These are phyloP conservation scores for Diploscapter pachys DNA, from an alignment of 1,140 invertebrate genomes.

Conservation along the genomic window DNA sequence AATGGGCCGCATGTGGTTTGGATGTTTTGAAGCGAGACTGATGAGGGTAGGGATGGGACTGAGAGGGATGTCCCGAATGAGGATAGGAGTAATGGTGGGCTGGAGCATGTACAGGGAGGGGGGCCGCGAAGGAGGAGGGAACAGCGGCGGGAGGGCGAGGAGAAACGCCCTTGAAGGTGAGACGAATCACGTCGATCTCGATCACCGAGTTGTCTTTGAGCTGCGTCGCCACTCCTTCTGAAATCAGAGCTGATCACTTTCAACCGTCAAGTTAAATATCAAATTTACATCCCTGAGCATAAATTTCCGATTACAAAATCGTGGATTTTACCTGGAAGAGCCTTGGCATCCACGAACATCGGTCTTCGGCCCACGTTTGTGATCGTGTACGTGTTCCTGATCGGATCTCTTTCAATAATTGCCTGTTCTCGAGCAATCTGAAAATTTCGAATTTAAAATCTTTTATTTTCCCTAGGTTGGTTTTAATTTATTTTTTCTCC, in stretches of 20 bases:
- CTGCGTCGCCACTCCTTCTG: slow-evolving; percentile 79
- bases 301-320: slow-evolving; percentile 87
- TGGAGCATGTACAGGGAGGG: too few species aligned
- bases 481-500: neutral
- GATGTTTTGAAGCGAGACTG: too few species aligned
- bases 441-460: neutral
- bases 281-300: slow-evolving; percentile 91
- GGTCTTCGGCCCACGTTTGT: neutral
- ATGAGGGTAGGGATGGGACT: too few species aligned
- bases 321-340: slow-evolving; percentile 52
- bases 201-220: slow-evolving; percentile 89
- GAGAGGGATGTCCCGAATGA: too few species aligned
- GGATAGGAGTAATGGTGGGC: too few species aligned
- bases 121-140: too few species aligned
- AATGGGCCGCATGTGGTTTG: too few species aligned
- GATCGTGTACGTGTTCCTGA: too few species aligned
- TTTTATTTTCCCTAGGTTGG: neutral
- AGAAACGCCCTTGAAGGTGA: slow-evolving; percentile 30
- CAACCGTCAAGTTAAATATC: slow-evolving; percentile 88
- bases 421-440: neutral
- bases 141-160: too few species aligned
- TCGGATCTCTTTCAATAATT: neutral
- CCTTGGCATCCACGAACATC: neutral
- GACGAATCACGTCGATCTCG: slow-evolving; percentile 68
- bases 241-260: slow-evolving; percentile 79